Conservation (phyloP, 2,888 invertebrate species). For the Rhagophthalmus giganteus region DNA sequence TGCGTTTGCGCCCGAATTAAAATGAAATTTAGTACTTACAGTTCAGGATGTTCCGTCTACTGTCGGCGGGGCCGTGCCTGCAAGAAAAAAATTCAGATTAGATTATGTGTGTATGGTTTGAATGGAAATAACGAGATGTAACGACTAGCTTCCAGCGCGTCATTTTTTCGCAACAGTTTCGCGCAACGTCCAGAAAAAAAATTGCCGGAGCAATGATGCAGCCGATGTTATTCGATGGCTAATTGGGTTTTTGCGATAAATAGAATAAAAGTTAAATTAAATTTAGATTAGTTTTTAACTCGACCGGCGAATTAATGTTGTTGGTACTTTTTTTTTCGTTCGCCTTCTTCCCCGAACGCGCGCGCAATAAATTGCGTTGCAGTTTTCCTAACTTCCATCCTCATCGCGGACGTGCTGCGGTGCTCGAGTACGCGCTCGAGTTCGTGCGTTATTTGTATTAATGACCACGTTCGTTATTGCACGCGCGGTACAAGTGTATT, state of each 20-base stretch:
- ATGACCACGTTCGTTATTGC: too few species aligned
- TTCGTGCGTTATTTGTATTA: too few species aligned
- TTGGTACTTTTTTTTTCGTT: conserved; percentile 6
- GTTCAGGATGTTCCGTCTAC: too few species aligned
- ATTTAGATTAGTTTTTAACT: conserved; percentile 31
- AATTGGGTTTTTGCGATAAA: conserved; percentile 29
- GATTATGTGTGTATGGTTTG: too few species aligned
- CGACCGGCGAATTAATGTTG: conserved; percentile 14
- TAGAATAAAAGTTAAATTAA: conserved; percentile 31
- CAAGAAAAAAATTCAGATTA: too few species aligned
- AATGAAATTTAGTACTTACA: too few species aligned
- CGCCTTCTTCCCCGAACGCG: neutral
- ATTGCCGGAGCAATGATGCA: conserved; percentile 4
- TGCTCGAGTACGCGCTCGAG: too few species aligned
- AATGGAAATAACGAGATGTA: conserved; percentile 15
- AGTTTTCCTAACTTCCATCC: conserved; percentile 1
- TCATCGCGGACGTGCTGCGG: too few species aligned
- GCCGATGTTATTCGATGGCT: conserved; percentile 22
- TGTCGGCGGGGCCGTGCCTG: too few species aligned
- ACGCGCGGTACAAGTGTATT: too few species aligned
- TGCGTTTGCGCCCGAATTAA: too few species aligned
- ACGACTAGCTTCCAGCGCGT: conserved; percentile 12
- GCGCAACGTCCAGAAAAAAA: conserved; percentile 3
- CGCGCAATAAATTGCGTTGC: conserved; percentile 6
- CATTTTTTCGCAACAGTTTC: conserved; percentile 16